A percentile compares a stretch with the other conserved stretches of the same genome.
Evolutionary conservation across 2,888 invertebrate species (phyloP).

Genomic region (Watsonalla binaria): DNA sequence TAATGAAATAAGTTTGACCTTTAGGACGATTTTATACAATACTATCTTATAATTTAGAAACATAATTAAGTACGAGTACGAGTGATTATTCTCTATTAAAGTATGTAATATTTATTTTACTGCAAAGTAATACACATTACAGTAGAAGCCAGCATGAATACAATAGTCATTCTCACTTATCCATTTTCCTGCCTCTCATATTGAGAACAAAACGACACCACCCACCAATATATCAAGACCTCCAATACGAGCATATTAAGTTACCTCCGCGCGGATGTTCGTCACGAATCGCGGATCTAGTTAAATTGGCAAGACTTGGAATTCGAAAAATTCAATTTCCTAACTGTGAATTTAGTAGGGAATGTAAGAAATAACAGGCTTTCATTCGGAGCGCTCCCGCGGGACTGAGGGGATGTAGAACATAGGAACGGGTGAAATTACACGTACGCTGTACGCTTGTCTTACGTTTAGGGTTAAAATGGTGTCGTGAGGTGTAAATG

Average conservation of each 20-base stretch:
- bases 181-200: conserved; percentile 28
- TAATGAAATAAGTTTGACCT: too few species aligned
- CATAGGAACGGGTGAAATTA: conserved; percentile 53
- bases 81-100: too few species aligned
- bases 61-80: too few species aligned
- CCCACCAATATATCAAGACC: conserved; percentile 29
- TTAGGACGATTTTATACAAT: too few species aligned
- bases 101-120: too few species aligned
- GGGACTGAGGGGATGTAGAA: conserved; percentile 58
- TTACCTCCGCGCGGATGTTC: not conserved
- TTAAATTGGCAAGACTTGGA: conserved; percentile 37
- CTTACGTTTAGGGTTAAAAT: conserved; percentile 18
- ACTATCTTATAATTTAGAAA: too few species aligned
- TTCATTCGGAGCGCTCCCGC: conserved; percentile 45
- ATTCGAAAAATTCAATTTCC: conserved; percentile 75
- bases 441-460: conserved; percentile 36
- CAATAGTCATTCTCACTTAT: conserved; percentile 28
- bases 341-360: conserved; percentile 67
- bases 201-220: conserved; percentile 43
- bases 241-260: conserved; percentile 18
- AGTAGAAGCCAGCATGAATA: conserved; percentile 25
- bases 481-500: conserved; percentile 3
- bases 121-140: not conserved
- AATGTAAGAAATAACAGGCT: conserved; percentile 65
- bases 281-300: not conserved